Percentiles rank a stretch among this genome's conserved stretches.
These are phyloP conservation scores for Pocillopora verrucosa DNA, from an alignment of 64 coral and sea anemone species.

Conservation along the genomic window DNA sequence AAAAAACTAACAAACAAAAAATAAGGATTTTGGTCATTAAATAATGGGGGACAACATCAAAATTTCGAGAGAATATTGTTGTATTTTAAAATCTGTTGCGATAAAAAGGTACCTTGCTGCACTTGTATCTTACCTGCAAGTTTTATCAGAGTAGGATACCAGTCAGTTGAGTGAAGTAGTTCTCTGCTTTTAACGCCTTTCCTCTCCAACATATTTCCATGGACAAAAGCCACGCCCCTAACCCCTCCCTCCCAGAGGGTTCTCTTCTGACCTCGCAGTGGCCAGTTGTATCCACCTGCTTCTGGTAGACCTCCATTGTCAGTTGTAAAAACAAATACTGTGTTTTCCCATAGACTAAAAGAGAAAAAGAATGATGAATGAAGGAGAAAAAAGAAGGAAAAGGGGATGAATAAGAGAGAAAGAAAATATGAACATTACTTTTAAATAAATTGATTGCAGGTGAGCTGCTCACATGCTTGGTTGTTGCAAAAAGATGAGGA, in stretches of 20 bases:
- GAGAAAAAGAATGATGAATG: neutral
- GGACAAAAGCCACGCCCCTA: slow-evolving; percentile 60
- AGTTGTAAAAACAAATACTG: slow-evolving; percentile 47
- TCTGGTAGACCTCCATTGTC: slow-evolving; percentile 51
- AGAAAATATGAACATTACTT: too few relatives aligned
- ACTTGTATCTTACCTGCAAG: slow-evolving; percentile 19
- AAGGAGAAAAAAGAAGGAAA: neutral
- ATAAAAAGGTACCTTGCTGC: too few relatives aligned
- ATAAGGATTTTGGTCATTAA: neutral
- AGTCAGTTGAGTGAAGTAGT: slow-evolving; percentile 62
- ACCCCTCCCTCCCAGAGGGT: slow-evolving; percentile 70
- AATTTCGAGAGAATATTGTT: neutral
- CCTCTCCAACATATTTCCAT: slow-evolving; percentile 37
- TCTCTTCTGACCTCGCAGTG: slow-evolving; percentile 36
- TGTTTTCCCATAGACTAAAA: slow-evolving; percentile 57
- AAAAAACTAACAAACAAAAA: neutral
- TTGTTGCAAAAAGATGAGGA: too few relatives aligned
- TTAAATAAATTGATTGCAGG: too few relatives aligned
- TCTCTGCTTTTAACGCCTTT: slow-evolving; percentile 42
- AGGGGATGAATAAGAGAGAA: neutral
- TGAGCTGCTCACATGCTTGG: too few relatives aligned
- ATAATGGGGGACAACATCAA: neutral
- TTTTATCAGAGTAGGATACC: slow-evolving; percentile 62
- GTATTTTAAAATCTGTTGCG: neutral
- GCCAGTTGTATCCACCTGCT: slow-evolving; percentile 59